Conservation (phyloP, 2,113 vertebrate genomes). For the Mustelus asterias region DNA sequence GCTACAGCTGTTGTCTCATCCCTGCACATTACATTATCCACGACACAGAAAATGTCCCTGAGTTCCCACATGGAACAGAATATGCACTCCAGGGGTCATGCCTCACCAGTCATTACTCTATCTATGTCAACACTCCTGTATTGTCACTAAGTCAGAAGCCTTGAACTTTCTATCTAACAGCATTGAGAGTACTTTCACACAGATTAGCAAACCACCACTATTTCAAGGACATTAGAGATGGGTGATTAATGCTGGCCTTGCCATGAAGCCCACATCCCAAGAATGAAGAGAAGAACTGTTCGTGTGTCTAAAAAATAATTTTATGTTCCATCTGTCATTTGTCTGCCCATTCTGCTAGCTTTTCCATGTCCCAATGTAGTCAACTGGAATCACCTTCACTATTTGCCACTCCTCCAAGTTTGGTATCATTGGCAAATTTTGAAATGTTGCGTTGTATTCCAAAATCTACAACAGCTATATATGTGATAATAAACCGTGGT, state of each 20-base stretch:
- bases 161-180: neutral
- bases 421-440: too few relatives aligned
- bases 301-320: neutral
- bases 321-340: neutral
- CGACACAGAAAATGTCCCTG: neutral
- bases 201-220: neutral
- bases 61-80: neutral
- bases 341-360: neutral
- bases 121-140: too few relatives aligned
- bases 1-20: neutral
- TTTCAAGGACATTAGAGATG: too few relatives aligned
- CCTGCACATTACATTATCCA: neutral
- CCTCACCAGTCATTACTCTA: neutral
- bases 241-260: neutral
- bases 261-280: neutral
- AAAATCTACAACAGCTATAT: too few relatives aligned
- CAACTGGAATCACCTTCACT: neutral
- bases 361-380: neutral
- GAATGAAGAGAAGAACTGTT: neutral
- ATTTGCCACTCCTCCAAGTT: neutral
- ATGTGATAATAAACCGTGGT: too few relatives aligned
- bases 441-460: too few relatives aligned
- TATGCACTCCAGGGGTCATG: neutral
- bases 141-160: neutral
- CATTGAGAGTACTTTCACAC: neutral